phyloP scores from a whole-genome alignment of 1,140 invertebrate species.

The Penaeus indicus region DNA sequence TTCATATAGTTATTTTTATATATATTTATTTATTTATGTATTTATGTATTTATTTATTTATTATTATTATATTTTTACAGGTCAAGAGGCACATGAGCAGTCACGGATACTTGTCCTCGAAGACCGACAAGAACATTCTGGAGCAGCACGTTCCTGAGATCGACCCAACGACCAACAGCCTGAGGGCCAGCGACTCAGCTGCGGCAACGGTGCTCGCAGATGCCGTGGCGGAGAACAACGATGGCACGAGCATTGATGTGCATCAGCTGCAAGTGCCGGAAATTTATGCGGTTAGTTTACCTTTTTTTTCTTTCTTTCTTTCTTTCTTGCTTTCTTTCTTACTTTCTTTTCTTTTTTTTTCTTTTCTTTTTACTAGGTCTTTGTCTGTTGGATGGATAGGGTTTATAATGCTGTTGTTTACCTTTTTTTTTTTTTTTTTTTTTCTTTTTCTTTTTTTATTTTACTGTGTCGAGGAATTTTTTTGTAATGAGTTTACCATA shows the following conservation, averaged over 20 bases:
- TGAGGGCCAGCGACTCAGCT: conserved; percentile 6
- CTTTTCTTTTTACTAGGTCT: no score
- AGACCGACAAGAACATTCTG: conserved; percentile 24
- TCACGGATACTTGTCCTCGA: conserved; percentile 36
- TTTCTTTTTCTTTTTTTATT: no score
- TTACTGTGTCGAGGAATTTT: no score
- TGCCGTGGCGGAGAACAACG: conserved; percentile 2
- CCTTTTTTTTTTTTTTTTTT: no score
- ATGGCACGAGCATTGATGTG: conserved; percentile 55
- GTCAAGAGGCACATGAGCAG: conserved; percentile 53
- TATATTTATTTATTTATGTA: no score
- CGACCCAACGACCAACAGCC: background rate
- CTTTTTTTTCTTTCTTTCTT: background rate
- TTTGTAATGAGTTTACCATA: no score
- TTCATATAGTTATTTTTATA: no score
- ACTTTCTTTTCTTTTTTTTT: no score
- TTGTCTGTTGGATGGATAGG: no score
- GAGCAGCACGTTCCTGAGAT: conserved; percentile 19
- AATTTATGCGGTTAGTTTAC: conserved; percentile 40
- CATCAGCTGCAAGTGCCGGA: conserved; percentile 47
- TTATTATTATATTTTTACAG: background rate
- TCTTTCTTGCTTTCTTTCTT: no score
- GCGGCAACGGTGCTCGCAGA: conserved; percentile 12
- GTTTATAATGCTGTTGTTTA: no score
- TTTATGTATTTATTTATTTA: no score